Base-by-base conservation (phyloP, 1,140 invertebrate genomes). In the Scaptomyza pallida region DNA sequence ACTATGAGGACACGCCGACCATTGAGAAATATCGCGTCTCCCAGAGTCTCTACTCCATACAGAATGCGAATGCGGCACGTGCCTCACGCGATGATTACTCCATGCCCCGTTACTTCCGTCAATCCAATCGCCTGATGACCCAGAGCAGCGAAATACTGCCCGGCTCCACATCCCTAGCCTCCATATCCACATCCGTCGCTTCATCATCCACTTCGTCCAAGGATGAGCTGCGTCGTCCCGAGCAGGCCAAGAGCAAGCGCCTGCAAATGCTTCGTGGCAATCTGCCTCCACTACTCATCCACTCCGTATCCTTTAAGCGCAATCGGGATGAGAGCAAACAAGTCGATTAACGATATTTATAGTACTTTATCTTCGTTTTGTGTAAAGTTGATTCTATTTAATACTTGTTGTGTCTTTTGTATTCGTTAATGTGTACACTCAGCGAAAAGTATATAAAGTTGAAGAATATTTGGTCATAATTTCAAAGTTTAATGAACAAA, bases 1-100 rank as follows among this genome's bases (percentile, higher is more conserved):
- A 91, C 56, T 91, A 91, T 63, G 90, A 90, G 62, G 91, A 91
- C 12, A 91, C 91, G 0, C 91, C 91, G 5, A 91, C 91, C 8
- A 90, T 91, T 21, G 90, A 91, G n/a, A 89, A 91, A 54, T 91
- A 91, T 69, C 78, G 90, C 8, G 91, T 91, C 2, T 90, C 90
- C 6, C 85, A 89, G 48, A 91, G 89, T 50, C 70, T 91, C 2
- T 90, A 91, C 16, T 89, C 89, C 13, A 91, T 91, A 44, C 91
- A 91, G 54, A 90, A 83, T 10, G 90, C 90, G 2, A 91, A 91
- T 67, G 88, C 74, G 5, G 86, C 82, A 0, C 61, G 73, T 16
- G 80, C 81, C 33, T 78, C 71, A 1, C 71, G 82, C 37, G 74
- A 78, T 35, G 91, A 91, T 56, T 91, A 90, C 55, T 91, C 91